A percentile compares a stretch with the other conserved stretches of the same genome.
Conservation (phyloP, 2,888 invertebrate genomes). For the Drosophila diplacantha region DNA sequence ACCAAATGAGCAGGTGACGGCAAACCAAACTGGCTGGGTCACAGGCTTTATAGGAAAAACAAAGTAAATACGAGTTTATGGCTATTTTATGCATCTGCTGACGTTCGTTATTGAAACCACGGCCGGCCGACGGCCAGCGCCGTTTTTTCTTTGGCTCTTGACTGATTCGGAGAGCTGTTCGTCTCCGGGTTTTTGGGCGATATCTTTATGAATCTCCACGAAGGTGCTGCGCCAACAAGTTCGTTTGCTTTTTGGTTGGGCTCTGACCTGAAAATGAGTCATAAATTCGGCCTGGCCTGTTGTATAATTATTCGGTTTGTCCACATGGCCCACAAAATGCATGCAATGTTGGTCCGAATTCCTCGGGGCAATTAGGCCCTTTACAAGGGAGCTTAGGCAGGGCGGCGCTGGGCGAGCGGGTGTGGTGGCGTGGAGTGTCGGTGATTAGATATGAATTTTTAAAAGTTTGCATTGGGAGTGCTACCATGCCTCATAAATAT, state of each 20-base stretch:
- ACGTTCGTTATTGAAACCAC: conserved; percentile 45
- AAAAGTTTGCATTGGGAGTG: conserved; percentile 19
- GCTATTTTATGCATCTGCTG: conserved; percentile 57
- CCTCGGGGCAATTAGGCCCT: conserved; percentile 28
- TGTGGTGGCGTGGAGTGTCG: not conserved
- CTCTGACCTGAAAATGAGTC: conserved; percentile 35
- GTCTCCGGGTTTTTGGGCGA: conserved; percentile 4
- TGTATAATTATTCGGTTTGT: conserved; percentile 31
- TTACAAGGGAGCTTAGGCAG: conserved; percentile 12
- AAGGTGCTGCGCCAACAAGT: conserved; percentile 22
- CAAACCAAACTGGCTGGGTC: conserved; percentile 41
- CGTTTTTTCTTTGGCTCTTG: conserved; percentile 41
- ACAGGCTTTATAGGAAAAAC: conserved; percentile 14
- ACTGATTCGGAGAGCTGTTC: conserved; percentile 42
- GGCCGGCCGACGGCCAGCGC: conserved; percentile 1
- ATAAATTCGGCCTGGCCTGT: conserved; percentile 23
- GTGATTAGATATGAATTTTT: conserved; percentile 35
- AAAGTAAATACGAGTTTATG: conserved; percentile 49
- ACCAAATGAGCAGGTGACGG: conserved; percentile 27
- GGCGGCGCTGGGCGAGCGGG: conserved; percentile 3
- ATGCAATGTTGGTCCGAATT: conserved; percentile 26
- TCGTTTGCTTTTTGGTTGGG: conserved; percentile 19
- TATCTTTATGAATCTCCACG: conserved; percentile 34
- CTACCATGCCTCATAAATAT: conserved; percentile 17
- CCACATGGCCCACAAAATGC: conserved; percentile 31